Conservation (phyloP, 2,797 vertebrate genomes). For the Rhynchonycteris naso region DNA sequence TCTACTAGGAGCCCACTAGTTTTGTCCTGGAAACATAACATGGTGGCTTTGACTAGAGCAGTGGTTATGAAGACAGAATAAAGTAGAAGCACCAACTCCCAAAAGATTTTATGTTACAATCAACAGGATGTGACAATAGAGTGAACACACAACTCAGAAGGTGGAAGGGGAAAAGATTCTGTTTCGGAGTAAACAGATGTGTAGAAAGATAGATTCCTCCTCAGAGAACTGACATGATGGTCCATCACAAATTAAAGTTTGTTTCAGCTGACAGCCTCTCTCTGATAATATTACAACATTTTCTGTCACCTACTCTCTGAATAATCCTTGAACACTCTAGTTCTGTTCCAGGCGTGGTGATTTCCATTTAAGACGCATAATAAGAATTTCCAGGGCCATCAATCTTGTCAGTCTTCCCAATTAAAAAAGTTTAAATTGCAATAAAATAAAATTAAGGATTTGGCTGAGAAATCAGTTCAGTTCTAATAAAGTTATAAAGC, state of each 20-base stretch:
- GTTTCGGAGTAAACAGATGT: not conserved
- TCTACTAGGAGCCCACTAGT: not conserved
- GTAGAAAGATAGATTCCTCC: not conserved
- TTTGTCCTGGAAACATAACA: not conserved
- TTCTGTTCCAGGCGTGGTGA: not conserved
- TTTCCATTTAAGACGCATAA: not conserved
- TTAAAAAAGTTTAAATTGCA: slow-evolving; percentile 45
- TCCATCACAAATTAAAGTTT: not conserved
- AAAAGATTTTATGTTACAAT: not conserved
- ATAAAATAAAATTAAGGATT: slow-evolving; percentile 64
- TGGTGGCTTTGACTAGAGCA: not conserved
- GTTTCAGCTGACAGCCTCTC: not conserved
- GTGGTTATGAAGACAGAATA: not conserved
- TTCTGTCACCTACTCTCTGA: not conserved
- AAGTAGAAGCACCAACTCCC: not conserved
- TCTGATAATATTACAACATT: not conserved
- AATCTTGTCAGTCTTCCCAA: not conserved
- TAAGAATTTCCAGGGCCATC: not conserved
- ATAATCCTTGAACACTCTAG: not conserved
- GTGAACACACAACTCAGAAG: not conserved
- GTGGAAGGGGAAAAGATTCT: not conserved
- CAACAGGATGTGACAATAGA: not conserved
- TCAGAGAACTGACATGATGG: not conserved
- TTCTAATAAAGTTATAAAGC: slow-evolving; percentile 32
- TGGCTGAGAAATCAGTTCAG: slow-evolving; percentile 35